Percentiles rank a stretch among this genome's conserved stretches.
These are phyloP conservation scores for Cichladusa arquata DNA, from an alignment of 2,113 vertebrate species.

Conservation along the genomic window DNA sequence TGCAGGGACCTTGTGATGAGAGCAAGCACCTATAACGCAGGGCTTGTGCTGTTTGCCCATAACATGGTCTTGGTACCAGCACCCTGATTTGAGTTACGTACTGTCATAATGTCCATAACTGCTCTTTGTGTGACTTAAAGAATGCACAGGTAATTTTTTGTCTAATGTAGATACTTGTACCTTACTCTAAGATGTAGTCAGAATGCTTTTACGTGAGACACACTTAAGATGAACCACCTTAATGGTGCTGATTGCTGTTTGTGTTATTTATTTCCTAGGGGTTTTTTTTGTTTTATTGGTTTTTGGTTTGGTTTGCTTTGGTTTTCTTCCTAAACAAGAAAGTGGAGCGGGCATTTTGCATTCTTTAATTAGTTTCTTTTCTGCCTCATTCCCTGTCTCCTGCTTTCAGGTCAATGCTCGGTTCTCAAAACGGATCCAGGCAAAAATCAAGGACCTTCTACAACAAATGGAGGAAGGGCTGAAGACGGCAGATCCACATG, in stretches of 20 bases:
- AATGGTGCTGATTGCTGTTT: background rate
- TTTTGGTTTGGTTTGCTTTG: background rate
- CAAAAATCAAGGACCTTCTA: conserved; percentile 93
- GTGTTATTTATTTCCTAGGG: background rate
- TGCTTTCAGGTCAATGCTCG: conserved; percentile 76
- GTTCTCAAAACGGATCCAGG: conserved; percentile 84
- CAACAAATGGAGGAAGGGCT: conserved; percentile 98
- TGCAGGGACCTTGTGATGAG: background rate
- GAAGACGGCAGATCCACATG: conserved; percentile 94
- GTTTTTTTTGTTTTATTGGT: background rate
- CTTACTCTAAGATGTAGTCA: background rate
- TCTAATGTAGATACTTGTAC: background rate
- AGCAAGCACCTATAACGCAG: background rate
- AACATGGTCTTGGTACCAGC: background rate
- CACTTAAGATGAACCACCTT: background rate
- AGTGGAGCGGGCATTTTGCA: background rate
- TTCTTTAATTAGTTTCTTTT: background rate
- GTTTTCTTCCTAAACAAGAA: background rate
- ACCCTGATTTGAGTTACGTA: background rate
- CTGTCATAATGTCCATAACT: background rate
- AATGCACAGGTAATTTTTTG: background rate
- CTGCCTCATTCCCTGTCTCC: background rate
- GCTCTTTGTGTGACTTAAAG: background rate
- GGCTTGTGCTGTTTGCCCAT: background rate
- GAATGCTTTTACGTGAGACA: background rate